These are phyloP conservation scores for Xiphias gladius DNA, from an alignment of 2,113 vertebrate genomes.

Conservation along the genomic window DNA sequence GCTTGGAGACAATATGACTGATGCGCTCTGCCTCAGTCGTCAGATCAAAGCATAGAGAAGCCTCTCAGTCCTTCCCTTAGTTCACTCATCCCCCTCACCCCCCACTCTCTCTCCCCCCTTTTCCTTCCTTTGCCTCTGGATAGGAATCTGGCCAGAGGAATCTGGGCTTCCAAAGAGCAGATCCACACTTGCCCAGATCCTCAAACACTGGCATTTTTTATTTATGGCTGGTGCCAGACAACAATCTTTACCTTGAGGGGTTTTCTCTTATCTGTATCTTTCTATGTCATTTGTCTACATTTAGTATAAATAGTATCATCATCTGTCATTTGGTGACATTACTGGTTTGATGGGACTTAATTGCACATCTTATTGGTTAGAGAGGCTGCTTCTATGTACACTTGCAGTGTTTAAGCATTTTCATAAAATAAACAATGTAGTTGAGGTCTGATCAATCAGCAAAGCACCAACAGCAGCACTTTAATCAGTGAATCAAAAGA, in stretches of 20 bases:
- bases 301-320: constrained; percentile 45
- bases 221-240: constrained; percentile 49
- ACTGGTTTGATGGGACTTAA: constrained; percentile 37
- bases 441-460: constrained; percentile 23
- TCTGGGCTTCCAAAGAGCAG: constrained; percentile 65
- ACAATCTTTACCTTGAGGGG: constrained; percentile 34
- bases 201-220: constrained; percentile 67
- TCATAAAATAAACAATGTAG: constrained; percentile 20
- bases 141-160: constrained; percentile 72
- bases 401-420: constrained; percentile 10
- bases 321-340: constrained; percentile 30
- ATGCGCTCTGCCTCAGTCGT: constrained; percentile 43
- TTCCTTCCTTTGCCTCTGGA: constrained; percentile 67
- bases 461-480: constrained; percentile 25
- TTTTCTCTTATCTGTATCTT: constrained; percentile 38
- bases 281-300: constrained; percentile 55
- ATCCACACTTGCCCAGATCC: constrained; percentile 76
- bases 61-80: constrained; percentile 42
- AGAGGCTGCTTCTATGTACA: neutral
- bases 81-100: constrained; percentile 44
- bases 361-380: neutral
- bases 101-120: neutral
- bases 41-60: constrained; percentile 68
- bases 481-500: constrained; percentile 33
- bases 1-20: constrained; percentile 42